phyloP scores from a whole-genome alignment of 2,888 invertebrate genomes.

The Drosophila mercatorum region DNA sequence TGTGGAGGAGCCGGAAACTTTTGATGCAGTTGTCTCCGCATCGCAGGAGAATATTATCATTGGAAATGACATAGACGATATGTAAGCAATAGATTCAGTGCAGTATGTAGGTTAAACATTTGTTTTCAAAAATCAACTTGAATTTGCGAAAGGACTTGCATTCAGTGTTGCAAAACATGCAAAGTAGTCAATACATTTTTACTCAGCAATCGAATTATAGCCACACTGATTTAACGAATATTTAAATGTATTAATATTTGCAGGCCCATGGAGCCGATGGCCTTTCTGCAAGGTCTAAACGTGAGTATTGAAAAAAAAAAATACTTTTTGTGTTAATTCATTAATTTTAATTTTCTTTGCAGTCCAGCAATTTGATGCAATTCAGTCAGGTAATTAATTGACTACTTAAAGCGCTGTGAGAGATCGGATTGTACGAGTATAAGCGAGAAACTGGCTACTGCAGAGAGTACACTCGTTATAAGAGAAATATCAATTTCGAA shows the following conservation, averaged over 20 bases:
- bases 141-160: neutral
- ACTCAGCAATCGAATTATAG: neutral
- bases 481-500: slow-evolving; percentile 76
- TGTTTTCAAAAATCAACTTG: neutral
- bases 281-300: slow-evolving; percentile 78
- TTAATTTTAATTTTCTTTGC: slow-evolving; percentile 24
- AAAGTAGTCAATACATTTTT: neutral
- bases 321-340: no score
- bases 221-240: neutral
- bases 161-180: neutral
- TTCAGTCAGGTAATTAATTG: slow-evolving; percentile 77
- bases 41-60: slow-evolving; percentile 24
- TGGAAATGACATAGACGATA: slow-evolving; percentile 22
- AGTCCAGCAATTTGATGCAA: slow-evolving; percentile 82
- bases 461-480: slow-evolving; percentile 72
- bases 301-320: no score
- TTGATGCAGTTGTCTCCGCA: slow-evolving; percentile 8
- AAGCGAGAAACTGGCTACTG: slow-evolving; percentile 80
- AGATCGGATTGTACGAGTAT: slow-evolving; percentile 83
- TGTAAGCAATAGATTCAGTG: slow-evolving; percentile 18
- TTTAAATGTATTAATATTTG: neutral
- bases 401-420: slow-evolving; percentile 69
- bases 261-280: slow-evolving; percentile 66
- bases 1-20: slow-evolving; percentile 18
- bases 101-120: slow-evolving; percentile 2